Conservation (phyloP, 2,113 vertebrate species). For the Periophthalmodon schlosseri region DNA sequence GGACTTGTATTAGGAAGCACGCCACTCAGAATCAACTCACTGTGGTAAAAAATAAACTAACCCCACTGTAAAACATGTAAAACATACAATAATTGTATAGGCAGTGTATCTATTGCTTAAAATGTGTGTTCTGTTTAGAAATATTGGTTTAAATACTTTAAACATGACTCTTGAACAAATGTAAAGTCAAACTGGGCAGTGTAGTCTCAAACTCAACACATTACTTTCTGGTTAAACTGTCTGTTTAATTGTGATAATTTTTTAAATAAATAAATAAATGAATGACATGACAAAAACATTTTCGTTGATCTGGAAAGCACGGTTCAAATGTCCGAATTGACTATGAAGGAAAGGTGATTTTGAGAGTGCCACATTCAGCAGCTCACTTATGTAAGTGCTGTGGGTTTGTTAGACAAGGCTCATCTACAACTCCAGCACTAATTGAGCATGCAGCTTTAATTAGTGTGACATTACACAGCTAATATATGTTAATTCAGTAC, state of each 20-base stretch:
- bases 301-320: not conserved
- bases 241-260: no score
- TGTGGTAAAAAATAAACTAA: not conserved
- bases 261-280: no score
- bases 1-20: not conserved
- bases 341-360: not conserved
- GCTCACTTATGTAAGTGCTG: not conserved
- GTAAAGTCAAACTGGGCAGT: no score
- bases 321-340: not conserved
- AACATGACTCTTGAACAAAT: not conserved
- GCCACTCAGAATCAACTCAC: not conserved
- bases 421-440: not conserved
- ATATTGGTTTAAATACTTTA: not conserved
- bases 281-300: no score
- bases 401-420: not conserved
- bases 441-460: slow-evolving; percentile 11
- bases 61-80: not conserved
- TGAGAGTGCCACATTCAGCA: not conserved
- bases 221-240: no score
- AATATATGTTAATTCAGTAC: not conserved
- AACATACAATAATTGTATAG: no score
- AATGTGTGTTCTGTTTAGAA: not conserved
- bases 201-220: not conserved
- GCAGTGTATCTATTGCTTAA: not conserved
- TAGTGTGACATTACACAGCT: slow-evolving; percentile 3